phyloP scores from a whole-genome alignment of 2,113 vertebrate species.

The Pelvicachromis taeniatus region DNA sequence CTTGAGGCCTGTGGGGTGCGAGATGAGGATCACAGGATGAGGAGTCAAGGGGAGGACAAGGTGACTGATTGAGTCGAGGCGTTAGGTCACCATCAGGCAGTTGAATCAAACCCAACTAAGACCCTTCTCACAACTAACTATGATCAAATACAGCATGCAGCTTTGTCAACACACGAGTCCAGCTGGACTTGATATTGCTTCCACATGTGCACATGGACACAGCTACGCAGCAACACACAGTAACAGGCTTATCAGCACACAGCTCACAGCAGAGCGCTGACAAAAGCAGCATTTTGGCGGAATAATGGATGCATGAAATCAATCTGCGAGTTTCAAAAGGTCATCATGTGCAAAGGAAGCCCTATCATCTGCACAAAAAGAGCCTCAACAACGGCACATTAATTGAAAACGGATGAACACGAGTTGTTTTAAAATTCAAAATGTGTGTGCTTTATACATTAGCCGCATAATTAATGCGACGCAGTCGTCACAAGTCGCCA shows the following conservation, averaged over 20 bases:
- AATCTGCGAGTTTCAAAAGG: conserved; percentile 67
- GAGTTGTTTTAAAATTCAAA: conserved; percentile 60
- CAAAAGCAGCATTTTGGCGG: conserved; percentile 46
- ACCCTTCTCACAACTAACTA: conserved; percentile 57
- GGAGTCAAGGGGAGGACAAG: conserved; percentile 76
- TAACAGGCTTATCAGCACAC: conserved; percentile 51
- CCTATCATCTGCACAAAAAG: conserved; percentile 40
- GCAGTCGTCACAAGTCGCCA: conserved; percentile 45
- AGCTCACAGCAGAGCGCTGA: conserved; percentile 38
- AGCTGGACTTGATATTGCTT: conserved; percentile 61
- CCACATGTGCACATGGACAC: conserved; percentile 58
- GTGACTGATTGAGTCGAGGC: conserved; percentile 72
- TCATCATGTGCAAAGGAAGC: conserved; percentile 54
- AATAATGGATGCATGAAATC: conserved; percentile 67
- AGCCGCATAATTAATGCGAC: conserved; percentile 53
- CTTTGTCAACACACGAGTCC: conserved; percentile 68
- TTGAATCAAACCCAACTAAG: conserved; percentile 62
- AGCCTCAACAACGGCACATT: conserved; percentile 43
- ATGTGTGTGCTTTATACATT: conserved; percentile 45
- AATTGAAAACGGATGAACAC: conserved; percentile 59
- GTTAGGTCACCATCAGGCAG: conserved; percentile 66
- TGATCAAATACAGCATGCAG: conserved; percentile 64
- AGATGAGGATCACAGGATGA: conserved; percentile 64
- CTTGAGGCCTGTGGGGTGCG: conserved; percentile 53
- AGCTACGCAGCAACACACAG: conserved; percentile 32